Conservation (phyloP, 1,140 invertebrate species). For the Globodera rostochiensis region DNA sequence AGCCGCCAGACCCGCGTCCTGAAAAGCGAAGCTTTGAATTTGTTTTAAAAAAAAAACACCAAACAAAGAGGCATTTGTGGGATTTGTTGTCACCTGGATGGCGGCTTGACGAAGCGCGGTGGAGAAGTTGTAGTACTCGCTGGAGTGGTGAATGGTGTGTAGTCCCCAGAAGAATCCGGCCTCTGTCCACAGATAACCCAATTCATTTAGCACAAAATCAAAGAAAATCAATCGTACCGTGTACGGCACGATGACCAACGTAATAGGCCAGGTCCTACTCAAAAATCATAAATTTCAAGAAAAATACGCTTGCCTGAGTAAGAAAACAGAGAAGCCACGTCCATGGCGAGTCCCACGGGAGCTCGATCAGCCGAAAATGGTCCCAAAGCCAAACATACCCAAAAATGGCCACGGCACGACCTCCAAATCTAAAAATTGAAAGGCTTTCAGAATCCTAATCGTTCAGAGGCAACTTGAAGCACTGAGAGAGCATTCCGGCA, state of each 20-base stretch:
- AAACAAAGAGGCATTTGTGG: neutral
- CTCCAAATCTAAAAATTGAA: slow-evolving; percentile 54
- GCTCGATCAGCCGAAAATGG: slow-evolving; percentile 59
- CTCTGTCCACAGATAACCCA: slow-evolving; percentile 68
- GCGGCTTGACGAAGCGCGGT: slow-evolving; percentile 69
- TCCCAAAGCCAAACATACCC: slow-evolving; percentile 63
- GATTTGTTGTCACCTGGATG: slow-evolving; percentile 46
- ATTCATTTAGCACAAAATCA: neutral
- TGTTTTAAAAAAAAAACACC: neutral
- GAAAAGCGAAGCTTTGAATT: neutral
- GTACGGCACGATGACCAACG: slow-evolving; percentile 68
- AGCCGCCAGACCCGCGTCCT: slow-evolving; percentile 66
- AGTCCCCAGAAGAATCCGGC: slow-evolving; percentile 88
- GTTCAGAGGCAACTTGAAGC: slow-evolving; percentile 1
- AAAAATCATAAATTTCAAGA: neutral
- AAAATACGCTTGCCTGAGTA: slow-evolving; percentile 33
- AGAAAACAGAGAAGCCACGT: slow-evolving; percentile 64
- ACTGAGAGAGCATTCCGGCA: slow-evolving; percentile 65
- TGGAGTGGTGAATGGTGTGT: slow-evolving; percentile 93
- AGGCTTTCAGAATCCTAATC: neutral
- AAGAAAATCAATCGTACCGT: slow-evolving; percentile 62
- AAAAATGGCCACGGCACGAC: slow-evolving; percentile 62
- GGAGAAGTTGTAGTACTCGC: slow-evolving; percentile 89
- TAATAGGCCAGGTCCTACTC: slow-evolving; percentile 68
- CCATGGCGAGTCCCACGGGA: slow-evolving; percentile 65